These are phyloP conservation scores for Sycophila sp. DNA, from an alignment of 1,140 invertebrate species.

Conservation along the genomic window DNA sequence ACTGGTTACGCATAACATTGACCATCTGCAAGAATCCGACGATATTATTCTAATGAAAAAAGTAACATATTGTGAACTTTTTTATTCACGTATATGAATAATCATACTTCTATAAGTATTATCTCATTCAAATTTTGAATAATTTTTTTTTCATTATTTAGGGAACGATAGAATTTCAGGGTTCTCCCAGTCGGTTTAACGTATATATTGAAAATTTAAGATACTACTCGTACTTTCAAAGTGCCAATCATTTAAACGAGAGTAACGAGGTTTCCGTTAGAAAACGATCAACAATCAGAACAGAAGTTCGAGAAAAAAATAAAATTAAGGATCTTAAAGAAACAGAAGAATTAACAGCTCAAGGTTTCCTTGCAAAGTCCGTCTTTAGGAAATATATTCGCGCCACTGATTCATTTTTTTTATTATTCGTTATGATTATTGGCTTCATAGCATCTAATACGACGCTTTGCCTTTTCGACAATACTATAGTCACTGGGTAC, in stretches of 20 bases:
- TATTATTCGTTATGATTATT: slow-evolving; percentile 7
- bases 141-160: background rate
- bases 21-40: slow-evolving; percentile 77
- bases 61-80: slow-evolving; percentile 53
- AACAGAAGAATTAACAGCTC: background rate
- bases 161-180: slow-evolving; percentile 6
- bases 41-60: slow-evolving; percentile 73
- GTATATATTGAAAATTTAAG: background rate
- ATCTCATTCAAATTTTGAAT: too few species aligned
- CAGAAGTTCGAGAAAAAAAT: background rate
- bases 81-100: background rate
- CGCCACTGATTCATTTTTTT: background rate
- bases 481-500: too few species aligned
- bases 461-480: background rate
- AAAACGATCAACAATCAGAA: background rate
- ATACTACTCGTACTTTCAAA: too few species aligned
- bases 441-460: background rate
- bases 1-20: slow-evolving; percentile 83
- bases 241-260: too few species aligned
- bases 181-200: background rate
- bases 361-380: background rate
- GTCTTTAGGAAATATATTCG: background rate
- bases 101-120: too few species aligned
- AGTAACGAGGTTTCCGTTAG: background rate
- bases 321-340: background rate